Conservation (phyloP, 30 jellyfish, hydroid and myxozoan genomes). For the Mastigias papua region DNA sequence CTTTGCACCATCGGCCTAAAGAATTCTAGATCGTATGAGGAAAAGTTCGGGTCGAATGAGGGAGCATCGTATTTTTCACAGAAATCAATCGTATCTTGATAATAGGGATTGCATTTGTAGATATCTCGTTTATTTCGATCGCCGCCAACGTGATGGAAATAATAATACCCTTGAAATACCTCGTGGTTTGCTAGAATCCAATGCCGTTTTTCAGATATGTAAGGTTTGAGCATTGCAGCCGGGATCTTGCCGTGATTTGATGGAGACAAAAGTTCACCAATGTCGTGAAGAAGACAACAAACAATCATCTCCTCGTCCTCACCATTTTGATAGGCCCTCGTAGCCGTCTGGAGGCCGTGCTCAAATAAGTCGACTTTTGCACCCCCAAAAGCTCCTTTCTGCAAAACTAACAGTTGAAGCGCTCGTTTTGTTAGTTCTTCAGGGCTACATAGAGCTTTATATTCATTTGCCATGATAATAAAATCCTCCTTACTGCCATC, state of each 20-base stretch:
- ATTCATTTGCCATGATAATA: slow-evolving; percentile 58
- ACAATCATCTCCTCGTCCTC: slow-evolving; percentile 62
- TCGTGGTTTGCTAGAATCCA: slow-evolving; percentile 77
- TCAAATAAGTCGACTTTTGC: slow-evolving; percentile 70
- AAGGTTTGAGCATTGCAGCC: slow-evolving; percentile 68
- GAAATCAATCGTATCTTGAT: slow-evolving; percentile 41
- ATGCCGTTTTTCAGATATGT: slow-evolving; percentile 54
- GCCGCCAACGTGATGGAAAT: slow-evolving; percentile 62
- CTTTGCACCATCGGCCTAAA: slow-evolving; percentile 61
- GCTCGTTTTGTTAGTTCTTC: slow-evolving; percentile 45
- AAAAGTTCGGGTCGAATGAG: slow-evolving; percentile 58
- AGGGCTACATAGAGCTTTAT: slow-evolving; percentile 45
- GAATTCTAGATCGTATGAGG: slow-evolving; percentile 35
- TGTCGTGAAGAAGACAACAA: slow-evolving; percentile 69
- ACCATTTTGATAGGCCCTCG: slow-evolving; percentile 65
- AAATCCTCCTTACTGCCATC: slow-evolving; percentile 67
- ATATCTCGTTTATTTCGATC: slow-evolving; percentile 53
- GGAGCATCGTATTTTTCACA: slow-evolving; percentile 76
- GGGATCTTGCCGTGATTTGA: slow-evolving; percentile 74
- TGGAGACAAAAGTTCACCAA: slow-evolving; percentile 68
- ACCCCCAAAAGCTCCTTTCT: slow-evolving; percentile 45
- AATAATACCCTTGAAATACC: slow-evolving; percentile 68
- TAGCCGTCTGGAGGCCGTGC: slow-evolving; percentile 75
- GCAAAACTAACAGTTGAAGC: slow-evolving; percentile 19
- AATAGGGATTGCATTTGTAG: slow-evolving; percentile 32